These are phyloP conservation scores for Arctopsyche grandis DNA, from an alignment of 1,140 invertebrate genomes.

Conservation along the genomic window DNA sequence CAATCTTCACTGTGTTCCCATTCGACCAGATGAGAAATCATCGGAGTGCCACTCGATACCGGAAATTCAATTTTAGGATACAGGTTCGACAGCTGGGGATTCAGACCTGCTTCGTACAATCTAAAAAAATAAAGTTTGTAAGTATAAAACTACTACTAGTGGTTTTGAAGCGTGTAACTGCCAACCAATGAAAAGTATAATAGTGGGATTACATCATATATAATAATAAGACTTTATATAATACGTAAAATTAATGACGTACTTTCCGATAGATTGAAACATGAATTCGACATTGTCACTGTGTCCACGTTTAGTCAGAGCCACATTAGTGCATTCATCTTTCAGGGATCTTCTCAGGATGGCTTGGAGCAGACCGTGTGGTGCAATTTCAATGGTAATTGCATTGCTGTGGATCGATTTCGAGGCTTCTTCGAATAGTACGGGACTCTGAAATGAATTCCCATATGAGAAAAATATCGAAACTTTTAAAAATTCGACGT, in stretches of 20 bases:
- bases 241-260: slow-evolving; percentile 56
- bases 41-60: slow-evolving; percentile 80
- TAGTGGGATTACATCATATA: background rate
- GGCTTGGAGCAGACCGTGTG: slow-evolving; percentile 81
- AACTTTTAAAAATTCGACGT: background rate
- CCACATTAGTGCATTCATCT: slow-evolving; percentile 74
- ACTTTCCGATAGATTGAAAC: slow-evolving; percentile 78
- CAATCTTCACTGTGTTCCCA: slow-evolving; percentile 92
- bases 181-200: background rate
- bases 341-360: slow-evolving; percentile 73
- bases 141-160: no score
- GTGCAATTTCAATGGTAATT: slow-evolving; percentile 83
- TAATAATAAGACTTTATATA: slow-evolving; percentile 3
- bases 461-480: background rate
- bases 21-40: slow-evolving; percentile 79
- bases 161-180: no score
- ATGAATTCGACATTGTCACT: slow-evolving; percentile 78
- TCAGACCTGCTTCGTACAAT: slow-evolving; percentile 63
- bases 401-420: slow-evolving; percentile 81
- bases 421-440: slow-evolving; percentile 87
- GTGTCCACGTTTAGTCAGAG: slow-evolving; percentile 81
- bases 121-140: slow-evolving; percentile 55
- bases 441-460: slow-evolving; percentile 68
- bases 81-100: slow-evolving; percentile 65
- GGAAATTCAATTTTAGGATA: slow-evolving; percentile 79